phyloP scores from a whole-genome alignment of 1,140 invertebrate species.

The Cotesia glomerata region DNA sequence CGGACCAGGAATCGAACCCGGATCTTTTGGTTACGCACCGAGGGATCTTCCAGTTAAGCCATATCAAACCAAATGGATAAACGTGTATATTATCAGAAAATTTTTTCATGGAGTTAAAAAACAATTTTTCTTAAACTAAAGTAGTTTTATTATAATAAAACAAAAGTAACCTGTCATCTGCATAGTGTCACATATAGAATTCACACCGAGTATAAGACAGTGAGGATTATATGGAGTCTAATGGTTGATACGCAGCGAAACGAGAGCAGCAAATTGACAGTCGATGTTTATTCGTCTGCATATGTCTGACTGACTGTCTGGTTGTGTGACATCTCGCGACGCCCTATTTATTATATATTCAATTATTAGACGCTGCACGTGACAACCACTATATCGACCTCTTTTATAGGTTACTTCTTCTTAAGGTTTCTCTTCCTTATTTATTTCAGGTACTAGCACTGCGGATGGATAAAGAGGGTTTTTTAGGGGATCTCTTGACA shows the following conservation, averaged over 20 bases:
- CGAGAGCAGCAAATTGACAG: constrained; percentile 53
- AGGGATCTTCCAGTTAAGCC: too few relatives aligned
- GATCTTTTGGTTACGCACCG: too few relatives aligned
- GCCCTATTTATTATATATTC: constrained; percentile 64
- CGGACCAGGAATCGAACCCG: too few relatives aligned
- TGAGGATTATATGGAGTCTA: too few relatives aligned
- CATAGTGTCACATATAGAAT: not conserved
- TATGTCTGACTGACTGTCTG: constrained; percentile 42
- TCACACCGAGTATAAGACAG: not conserved
- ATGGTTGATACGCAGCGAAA: not conserved
- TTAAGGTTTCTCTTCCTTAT: constrained; percentile 12
- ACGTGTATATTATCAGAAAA: too few relatives aligned
- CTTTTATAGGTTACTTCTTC: constrained; percentile 2
- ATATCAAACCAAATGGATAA: too few relatives aligned
- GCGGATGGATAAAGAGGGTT: too few relatives aligned
- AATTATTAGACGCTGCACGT: constrained; percentile 62
- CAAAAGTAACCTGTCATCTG: not conserved
- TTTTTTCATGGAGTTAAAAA: too few relatives aligned
- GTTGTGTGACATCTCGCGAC: constrained; percentile 56
- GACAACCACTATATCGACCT: constrained; percentile 58
- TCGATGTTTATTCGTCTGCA: constrained; percentile 50
- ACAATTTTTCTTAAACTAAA: not conserved
- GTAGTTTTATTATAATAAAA: too few relatives aligned
- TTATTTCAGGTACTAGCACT: not conserved
- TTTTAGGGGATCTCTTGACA: constrained; percentile 39